Evolutionary conservation across 2,113 vertebrate species (phyloP), one percentile per base, ranked within the genome.

Genomic region (Noctilio leporinus): DNA sequence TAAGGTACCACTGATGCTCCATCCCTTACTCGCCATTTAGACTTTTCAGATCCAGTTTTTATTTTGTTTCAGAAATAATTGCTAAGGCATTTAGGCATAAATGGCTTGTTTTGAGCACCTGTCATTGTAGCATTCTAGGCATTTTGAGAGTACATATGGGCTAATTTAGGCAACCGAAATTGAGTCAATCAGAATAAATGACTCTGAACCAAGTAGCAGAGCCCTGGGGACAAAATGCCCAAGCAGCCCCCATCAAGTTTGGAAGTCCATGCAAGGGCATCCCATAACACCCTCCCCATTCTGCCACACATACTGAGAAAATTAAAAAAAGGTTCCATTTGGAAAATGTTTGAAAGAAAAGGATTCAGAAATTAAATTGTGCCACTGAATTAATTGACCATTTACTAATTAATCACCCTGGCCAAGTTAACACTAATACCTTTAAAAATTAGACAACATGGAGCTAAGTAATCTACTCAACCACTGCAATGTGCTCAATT

Each of bases 41-140:
- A 95, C 96, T 96, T 53, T 69, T 67, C 28, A 85, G 53, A 89
- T 86, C 80, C 81, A 70, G 40, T 30, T 82, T 55, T 70, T 40
- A 30, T 81, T 94, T 94, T 78, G 38, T 49, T 84, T 70, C 65
- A 19, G 65, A 76, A 84, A n/a, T 92, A 43, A 47, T 20, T 65
- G 83, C 45, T 47, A 77, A 84, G 67, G 40, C 53, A 30, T 53
- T 89, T 80, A 76, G 45, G 38, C 38, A 11, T 57, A 35, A 45
- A 40, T 20, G 40, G 55, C 82, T n/a, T 80, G 65, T 77, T 86
- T 91, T 73, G 64, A 67, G 28, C 47, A 47, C 33, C 22, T 51
- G 38, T 35, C 59, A 40, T 59, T 30, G 40, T 47, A 24, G 15
- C 51, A 40, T 30, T 55, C 5, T 47, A 7, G 80, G 43, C 20